Conservation (phyloP, 2,888 invertebrate genomes). For the Epistrophella euchroma region DNA sequence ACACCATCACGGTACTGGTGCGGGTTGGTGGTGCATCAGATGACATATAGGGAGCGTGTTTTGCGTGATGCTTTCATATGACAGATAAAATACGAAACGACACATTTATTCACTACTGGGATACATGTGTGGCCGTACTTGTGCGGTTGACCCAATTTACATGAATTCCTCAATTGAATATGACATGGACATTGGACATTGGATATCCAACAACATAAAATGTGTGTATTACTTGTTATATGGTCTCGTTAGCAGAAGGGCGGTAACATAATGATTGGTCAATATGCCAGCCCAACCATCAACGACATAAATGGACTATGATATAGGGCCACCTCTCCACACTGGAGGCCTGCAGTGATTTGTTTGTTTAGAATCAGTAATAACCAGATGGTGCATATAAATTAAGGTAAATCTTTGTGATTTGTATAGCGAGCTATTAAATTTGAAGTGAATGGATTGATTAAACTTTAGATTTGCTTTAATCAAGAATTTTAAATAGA, state of each 20-base stretch:
- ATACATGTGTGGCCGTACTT: constrained; percentile 40
- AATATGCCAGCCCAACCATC: constrained; percentile 10
- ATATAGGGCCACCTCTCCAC: constrained; percentile 17
- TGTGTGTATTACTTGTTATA: constrained; percentile 26
- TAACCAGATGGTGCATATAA: constrained; percentile 44
- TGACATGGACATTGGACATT: constrained; percentile 32
- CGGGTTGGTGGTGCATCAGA: no score
- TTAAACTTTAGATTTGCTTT: neutral
- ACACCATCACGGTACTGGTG: neutral
- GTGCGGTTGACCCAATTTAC: constrained; percentile 61
- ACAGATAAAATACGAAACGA: constrained; percentile 52
- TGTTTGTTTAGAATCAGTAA: constrained; percentile 30
- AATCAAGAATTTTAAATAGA: neutral
- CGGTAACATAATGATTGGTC: constrained; percentile 6
- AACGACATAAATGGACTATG: constrained; percentile 40
- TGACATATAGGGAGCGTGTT: neutral
- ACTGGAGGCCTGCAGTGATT: constrained; percentile 15
- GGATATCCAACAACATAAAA: constrained; percentile 6
- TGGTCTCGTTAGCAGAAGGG: constrained; percentile 24
- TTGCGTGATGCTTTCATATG: constrained; percentile 53
- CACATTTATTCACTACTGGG: constrained; percentile 33
- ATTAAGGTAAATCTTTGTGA: constrained; percentile 28
- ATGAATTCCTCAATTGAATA: constrained; percentile 54
- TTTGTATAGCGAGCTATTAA: neutral
- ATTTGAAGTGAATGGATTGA: constrained; percentile 1